Evolutionary conservation across 2,113 vertebrate species (phyloP), one percentile per base, ranked within the genome.

Genomic region (Columbina picui): DNA sequence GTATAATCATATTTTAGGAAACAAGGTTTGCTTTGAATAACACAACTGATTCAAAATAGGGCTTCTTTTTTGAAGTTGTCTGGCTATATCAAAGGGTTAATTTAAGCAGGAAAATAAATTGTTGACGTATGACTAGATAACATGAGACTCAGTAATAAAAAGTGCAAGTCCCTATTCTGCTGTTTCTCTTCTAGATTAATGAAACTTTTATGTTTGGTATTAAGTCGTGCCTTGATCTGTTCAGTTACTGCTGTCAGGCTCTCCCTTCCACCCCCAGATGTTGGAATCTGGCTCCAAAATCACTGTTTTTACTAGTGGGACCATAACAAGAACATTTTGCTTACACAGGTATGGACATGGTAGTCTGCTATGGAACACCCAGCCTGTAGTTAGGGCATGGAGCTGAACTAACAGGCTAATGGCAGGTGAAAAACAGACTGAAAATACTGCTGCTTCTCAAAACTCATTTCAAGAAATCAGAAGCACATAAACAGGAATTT

Each of bases 161-260:
- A 90, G 78, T n/a, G 34, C 41, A 95, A 84, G 73, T 36, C 47
- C 45, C 70, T 91, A 41, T 71, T 90, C 86, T 94, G 83, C 59
- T 94, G 56, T 84, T 93, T 93, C 30, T 92, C n/a, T 94, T 87
- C 68, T 52, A 93, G 68, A 93, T 93, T 89, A 95, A 87, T 84
- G 64, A 84, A 84, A 93, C 47, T 78, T 89, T 81, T 60, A 81
- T 70, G 73, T 71, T 55, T 81, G 68, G 86, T 67, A 93, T 91
- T 93, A 95, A 79, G 63, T 34, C 5, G 17, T 77, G 39, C 73
- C 75, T 95, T 91, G 82, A 85, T 92, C 53, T 52, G 43, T 90
- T 93, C 78, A 57, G 81, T 92, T 85, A 73, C 82, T 71, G 65
- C 56, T 90, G 78, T 85, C 94, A 95, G 69, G 52, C 56, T 78